Evolutionary conservation across 2,888 invertebrate species (phyloP).

Genomic region (Glyphotaelius pellucidus): DNA sequence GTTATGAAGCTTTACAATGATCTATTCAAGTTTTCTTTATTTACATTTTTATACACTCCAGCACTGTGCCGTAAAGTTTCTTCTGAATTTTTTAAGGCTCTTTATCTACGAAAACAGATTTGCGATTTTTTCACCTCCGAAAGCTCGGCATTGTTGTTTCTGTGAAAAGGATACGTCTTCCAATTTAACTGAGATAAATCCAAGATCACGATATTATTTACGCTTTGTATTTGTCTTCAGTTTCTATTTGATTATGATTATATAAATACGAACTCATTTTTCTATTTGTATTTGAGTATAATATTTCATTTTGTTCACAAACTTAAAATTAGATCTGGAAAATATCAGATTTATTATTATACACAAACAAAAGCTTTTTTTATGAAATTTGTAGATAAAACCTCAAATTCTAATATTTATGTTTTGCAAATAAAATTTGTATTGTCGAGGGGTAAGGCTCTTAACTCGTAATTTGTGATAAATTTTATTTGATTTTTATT

Average conservation of each 20-base stretch:
- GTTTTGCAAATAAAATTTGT: too few species aligned
- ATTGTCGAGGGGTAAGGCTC: too few species aligned
- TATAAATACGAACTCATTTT: background rate
- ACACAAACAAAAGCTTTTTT: too few species aligned
- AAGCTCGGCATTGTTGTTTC: background rate
- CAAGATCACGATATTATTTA: background rate
- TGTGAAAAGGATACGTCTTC: background rate
- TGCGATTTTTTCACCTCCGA: background rate
- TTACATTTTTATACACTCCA: slow-evolving; percentile 2
- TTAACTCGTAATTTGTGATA: too few species aligned
- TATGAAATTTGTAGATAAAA: too few species aligned
- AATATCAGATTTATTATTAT: too few species aligned
- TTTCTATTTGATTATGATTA: background rate
- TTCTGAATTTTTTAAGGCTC: background rate
- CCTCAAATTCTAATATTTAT: too few species aligned
- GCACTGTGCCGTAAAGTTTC: slow-evolving; percentile 2
- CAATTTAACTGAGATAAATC: background rate
- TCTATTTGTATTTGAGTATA: too few species aligned
- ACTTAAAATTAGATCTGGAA: too few species aligned
- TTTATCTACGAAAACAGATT: background rate
- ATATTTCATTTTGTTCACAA: too few species aligned
- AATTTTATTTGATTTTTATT: too few species aligned
- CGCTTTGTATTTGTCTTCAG: background rate
- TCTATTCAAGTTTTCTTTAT: background rate
- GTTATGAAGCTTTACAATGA: background rate